Evolutionary conservation across 2,888 invertebrate species (phyloP), one percentile per base, ranked within the genome.

Genomic region (Ernsta delagoae): DNA sequence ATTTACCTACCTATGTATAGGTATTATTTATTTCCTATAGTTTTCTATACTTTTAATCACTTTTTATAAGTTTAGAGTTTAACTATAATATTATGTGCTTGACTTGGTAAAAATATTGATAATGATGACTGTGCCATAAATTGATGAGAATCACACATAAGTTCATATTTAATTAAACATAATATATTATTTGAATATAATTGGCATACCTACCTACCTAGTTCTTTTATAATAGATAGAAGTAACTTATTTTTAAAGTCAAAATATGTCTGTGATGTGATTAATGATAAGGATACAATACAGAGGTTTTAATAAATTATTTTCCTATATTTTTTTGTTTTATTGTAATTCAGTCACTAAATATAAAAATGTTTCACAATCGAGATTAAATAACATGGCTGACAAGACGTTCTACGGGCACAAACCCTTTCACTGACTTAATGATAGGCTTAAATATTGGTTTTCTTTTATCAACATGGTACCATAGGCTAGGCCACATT

Each of bases 251-350:
- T 68, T 61, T 62, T 45, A 68, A 50, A 68, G 73, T 80, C 78
- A 78, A 85, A 82, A 86, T 79, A 77, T 85, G 83, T 86, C 88
- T 88, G 88, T 88, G 88, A 88, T 88, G 83, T 84, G 83, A 80
- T 83, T 80, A 82, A 78, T 70, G 72, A 85, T 65, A 67, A 50
- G 62, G 63, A 63, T 70, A 59, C 54, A 59, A 57, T 61, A 64
- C 50, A 41, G 48, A 50, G 16, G 54, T 24, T 63, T 66, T 70
- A 61, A 61, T 50, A 54, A 70, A 64, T 67, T 60, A 60, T 67
- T 67, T 67, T 67, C 41, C 56, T 66, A 45, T 43, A 62, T 63
- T 54, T 24, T 24, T 24, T 1, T 24, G 24, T 24, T 24, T 24
- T 24, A 24, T 24, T 24, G 24, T 24, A 24, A 24, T 24, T 24